Evolutionary conservation across 2,888 invertebrate genomes (phyloP).

Genomic region (Eubasilissa splendida): DNA sequence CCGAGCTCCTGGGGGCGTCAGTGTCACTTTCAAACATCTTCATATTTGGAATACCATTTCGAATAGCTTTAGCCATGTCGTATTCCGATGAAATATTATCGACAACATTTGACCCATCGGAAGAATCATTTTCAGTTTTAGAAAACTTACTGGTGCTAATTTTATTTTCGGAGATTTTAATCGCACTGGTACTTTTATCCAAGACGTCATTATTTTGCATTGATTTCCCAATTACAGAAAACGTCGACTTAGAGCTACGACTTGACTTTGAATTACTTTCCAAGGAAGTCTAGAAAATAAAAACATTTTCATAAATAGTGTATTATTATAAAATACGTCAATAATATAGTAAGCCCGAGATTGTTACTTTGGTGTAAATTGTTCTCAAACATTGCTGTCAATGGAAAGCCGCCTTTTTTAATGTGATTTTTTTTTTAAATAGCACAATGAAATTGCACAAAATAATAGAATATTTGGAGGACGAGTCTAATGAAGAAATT

Average conservation of each 20-base stretch:
- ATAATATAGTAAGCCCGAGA: too few species aligned
- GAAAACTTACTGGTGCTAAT: neutral
- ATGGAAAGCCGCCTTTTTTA: too few species aligned
- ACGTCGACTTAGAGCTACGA: slow-evolving; percentile 43
- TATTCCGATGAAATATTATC: slow-evolving; percentile 65
- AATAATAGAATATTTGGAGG: too few species aligned
- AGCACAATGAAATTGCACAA: too few species aligned
- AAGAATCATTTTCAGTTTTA: slow-evolving; percentile 31
- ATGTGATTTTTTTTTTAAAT: too few species aligned
- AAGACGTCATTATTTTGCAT: slow-evolving; percentile 21
- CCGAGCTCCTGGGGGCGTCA: slow-evolving; percentile 58
- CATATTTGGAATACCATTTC: slow-evolving; percentile 72
- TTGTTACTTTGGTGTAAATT: too few species aligned
- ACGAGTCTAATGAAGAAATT: too few species aligned
- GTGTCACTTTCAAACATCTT: slow-evolving; percentile 66
- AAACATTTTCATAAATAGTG: neutral
- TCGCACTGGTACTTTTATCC: neutral
- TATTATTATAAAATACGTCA: neutral
- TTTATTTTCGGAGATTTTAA: slow-evolving; percentile 16
- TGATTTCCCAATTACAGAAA: slow-evolving; percentile 45
- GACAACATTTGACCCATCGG: slow-evolving; percentile 13
- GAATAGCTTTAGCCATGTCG: slow-evolving; percentile 72
- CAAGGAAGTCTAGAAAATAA: slow-evolving; percentile 27
- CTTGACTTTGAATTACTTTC: slow-evolving; percentile 38
- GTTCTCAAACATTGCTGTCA: too few species aligned